Conservation (phyloP, 2,888 invertebrate genomes). For the Ischnura elegans region DNA sequence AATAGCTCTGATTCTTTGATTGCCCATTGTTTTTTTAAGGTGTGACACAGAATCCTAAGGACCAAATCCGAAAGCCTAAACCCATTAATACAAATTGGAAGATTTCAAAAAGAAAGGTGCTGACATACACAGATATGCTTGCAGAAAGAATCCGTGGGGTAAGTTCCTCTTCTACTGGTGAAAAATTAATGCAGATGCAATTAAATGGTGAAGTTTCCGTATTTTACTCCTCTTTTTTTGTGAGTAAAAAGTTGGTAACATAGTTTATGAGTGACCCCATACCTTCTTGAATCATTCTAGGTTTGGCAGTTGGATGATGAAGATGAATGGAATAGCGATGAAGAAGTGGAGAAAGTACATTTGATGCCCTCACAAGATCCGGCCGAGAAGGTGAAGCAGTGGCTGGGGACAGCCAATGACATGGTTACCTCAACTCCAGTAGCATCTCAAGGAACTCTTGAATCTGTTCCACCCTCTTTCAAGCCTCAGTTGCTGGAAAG, state of each 20-base stretch:
- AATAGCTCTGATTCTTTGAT: no score
- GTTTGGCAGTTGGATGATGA: constrained; percentile 33
- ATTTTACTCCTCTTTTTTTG: no score
- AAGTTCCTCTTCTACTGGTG: neutral
- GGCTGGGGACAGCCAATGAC: neutral
- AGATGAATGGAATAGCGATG: constrained; percentile 27
- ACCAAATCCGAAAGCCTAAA: neutral
- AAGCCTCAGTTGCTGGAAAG: neutral
- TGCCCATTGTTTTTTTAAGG: neutral
- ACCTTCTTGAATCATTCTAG: neutral
- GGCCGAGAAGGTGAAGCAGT: neutral
- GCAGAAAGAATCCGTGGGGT: constrained; percentile 29
- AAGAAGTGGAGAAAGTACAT: neutral
- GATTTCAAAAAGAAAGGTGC: neutral
- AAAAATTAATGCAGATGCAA: neutral
- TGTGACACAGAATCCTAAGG: neutral
- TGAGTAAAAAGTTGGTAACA: neutral
- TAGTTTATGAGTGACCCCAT: neutral
- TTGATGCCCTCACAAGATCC: neutral
- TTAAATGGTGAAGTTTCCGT: no score
- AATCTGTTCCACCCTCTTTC: neutral
- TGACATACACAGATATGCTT: neutral
- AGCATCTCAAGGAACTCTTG: neutral
- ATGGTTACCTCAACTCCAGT: neutral
- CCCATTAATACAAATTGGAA: neutral